Conservation (phyloP, 2,888 invertebrate genomes). For the Ectemnius lituratus region DNA sequence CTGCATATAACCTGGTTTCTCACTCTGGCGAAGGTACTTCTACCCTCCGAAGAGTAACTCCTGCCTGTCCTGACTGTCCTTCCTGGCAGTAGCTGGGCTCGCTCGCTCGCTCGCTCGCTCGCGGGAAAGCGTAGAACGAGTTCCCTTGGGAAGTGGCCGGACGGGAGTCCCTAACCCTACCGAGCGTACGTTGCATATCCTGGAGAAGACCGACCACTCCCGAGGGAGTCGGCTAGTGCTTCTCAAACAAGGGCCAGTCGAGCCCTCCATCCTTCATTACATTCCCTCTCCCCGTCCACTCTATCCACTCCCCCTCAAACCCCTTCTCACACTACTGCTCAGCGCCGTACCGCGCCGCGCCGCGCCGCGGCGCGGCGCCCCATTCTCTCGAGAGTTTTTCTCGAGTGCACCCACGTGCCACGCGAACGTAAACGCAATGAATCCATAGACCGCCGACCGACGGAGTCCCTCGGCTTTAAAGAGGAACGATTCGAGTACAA, state of each 20-base stretch:
- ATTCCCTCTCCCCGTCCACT: conserved; percentile 6
- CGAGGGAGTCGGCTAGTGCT: conserved; percentile 67
- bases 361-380: conserved; percentile 45
- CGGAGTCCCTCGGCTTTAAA: conserved; percentile 23
- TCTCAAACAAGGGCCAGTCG: conserved; percentile 63
- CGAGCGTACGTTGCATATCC: conserved; percentile 48
- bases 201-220: conserved; percentile 66
- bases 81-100: no score
- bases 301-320: background rate
- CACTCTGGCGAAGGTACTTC: conserved; percentile 59
- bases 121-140: conserved; percentile 43
- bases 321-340: no score
- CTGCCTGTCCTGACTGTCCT: no score
- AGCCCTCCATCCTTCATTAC: conserved; percentile 64
- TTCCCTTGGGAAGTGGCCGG: conserved; percentile 62
- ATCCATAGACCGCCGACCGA: conserved; percentile 28
- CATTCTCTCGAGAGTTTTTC: conserved; percentile 45
- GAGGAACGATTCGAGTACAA: conserved; percentile 14
- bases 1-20: conserved; percentile 72
- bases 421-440: conserved; percentile 59
- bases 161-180: conserved; percentile 23
- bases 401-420: conserved; percentile 62
- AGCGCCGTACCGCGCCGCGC: background rate
- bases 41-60: conserved; percentile 9
- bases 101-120: conserved; percentile 22